Conservation (phyloP, 2,888 invertebrate genomes). For the Thera britannica region DNA sequence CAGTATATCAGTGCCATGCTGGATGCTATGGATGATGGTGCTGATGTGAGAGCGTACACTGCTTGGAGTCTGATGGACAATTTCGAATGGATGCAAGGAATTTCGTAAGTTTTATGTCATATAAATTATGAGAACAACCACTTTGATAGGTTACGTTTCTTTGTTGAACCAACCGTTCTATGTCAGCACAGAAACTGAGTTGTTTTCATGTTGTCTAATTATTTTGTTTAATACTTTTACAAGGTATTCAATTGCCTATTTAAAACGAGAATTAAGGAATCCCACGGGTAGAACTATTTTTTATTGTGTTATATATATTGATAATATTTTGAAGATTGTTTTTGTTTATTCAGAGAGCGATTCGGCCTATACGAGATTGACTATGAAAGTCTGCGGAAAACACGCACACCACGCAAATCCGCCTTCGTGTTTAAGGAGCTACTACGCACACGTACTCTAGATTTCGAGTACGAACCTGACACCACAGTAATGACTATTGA, state of each 20-base stretch:
- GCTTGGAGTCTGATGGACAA: slow-evolving; percentile 87
- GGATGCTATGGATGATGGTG: slow-evolving; percentile 73
- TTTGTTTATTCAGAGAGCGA: slow-evolving; percentile 44
- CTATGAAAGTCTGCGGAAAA: slow-evolving; percentile 48
- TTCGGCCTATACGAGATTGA: slow-evolving; percentile 63
- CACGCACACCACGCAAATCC: slow-evolving; percentile 58
- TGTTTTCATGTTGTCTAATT: too few relatives aligned
- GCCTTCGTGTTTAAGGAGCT: slow-evolving; percentile 59
- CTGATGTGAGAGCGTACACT: slow-evolving; percentile 78
- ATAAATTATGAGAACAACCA: too few relatives aligned
- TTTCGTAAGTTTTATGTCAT: slow-evolving; percentile 64
- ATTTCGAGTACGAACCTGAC: slow-evolving; percentile 50
- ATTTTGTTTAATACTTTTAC: too few relatives aligned
- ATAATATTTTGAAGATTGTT: neutral
- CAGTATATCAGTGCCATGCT: slow-evolving; percentile 67
- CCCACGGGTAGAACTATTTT: too few relatives aligned
- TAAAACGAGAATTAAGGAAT: too few relatives aligned
- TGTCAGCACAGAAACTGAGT: too few relatives aligned
- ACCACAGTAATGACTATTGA: slow-evolving; percentile 53
- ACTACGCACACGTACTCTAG: slow-evolving; percentile 48
- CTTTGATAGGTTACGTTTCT: too few relatives aligned
- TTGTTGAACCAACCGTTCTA: too few relatives aligned
- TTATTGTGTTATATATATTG: too few relatives aligned
- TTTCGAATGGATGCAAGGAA: slow-evolving; percentile 86
- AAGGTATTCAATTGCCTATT: too few relatives aligned